A percentile compares a stretch with the other conserved stretches of the same genome.
phyloP scores from a whole-genome alignment of 2,113 vertebrate genomes.

The Romanogobio albipinnatus region DNA sequence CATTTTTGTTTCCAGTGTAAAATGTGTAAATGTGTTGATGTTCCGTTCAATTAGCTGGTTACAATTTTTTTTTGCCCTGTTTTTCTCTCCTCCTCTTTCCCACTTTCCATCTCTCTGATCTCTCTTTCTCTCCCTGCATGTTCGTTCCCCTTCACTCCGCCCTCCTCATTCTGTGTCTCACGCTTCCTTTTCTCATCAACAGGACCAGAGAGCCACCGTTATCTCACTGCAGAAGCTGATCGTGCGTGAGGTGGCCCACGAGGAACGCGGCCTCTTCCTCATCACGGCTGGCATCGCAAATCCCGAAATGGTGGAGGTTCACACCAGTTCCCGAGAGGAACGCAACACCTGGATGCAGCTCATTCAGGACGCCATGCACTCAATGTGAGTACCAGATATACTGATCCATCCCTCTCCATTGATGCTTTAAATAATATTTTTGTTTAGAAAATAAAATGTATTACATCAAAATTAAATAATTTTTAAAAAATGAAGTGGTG shows the following conservation, averaged over 20 bases:
- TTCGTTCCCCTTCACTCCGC: slow-evolving; percentile 39
- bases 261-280: slow-evolving; percentile 94
- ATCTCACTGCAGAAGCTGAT: slow-evolving; percentile 97
- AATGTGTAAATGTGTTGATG: not conserved
- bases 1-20: not conserved
- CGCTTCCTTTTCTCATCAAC: not conserved
- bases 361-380: slow-evolving; percentile 89
- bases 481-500: too few relatives aligned
- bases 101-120: slow-evolving; percentile 15
- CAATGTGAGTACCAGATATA: slow-evolving; percentile 80
- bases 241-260: slow-evolving; percentile 95
- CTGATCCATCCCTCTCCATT: not conserved
- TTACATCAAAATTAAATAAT: too few relatives aligned
- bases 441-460: too few relatives aligned
- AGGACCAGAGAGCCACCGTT: slow-evolving; percentile 96
- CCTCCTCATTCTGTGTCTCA: not conserved
- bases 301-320: slow-evolving; percentile 95
- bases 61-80: not conserved
- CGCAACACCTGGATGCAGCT: slow-evolving; percentile 92
- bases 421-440: too few relatives aligned
- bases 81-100: slow-evolving; percentile 28
- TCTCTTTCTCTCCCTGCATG: not conserved
- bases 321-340: slow-evolving; percentile 90
- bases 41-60: not conserved
- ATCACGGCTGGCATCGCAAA: slow-evolving; percentile 87